Base-by-base conservation (phyloP, 2,888 invertebrate genomes). In the Eurois occulta region DNA sequence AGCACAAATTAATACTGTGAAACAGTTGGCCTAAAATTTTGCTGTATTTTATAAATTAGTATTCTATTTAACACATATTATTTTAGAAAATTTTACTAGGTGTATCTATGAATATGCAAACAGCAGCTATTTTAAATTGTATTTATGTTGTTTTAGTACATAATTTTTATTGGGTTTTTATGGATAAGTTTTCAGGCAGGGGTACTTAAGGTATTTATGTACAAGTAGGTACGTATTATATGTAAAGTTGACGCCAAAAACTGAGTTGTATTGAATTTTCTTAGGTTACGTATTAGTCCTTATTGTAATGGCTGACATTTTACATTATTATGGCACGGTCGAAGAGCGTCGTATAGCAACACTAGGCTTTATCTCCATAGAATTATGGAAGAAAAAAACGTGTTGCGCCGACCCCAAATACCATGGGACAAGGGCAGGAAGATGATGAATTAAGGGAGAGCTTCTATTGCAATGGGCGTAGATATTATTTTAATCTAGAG, bases 1-100 rank as follows among this genome's bases (percentile, higher is more conserved):
- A 48, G 75, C 81, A 48, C 75, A 85, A 75, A 62, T 35, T 18
- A 7, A n/a, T 38, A 72, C 81, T 83, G 85, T 83, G 35, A 72
- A 81, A 83, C 81, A 85, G 83, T 85, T 70, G 11, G 35, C 41
- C 58, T 76, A 46, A 46, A 81, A 52, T 52, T 43, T 43, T 43
- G 11, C 8, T 55, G 38, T 64, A 38, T 79, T 75, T 67, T 73
- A 28, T 28, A 46, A 52, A 81, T 65, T 48, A 21, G 24, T 65
- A 43, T 81, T 66, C 2, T 58, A 24, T 35, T 41, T 38, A 74
- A 5, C 8, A 75, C 1, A 55, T 46, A 75, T 79, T 52, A 62
- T 46, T 52, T 64, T 28, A 32, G 24, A 46, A 64, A 62, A 28
- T 10, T 68, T 68, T 48, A 68, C 5, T 68, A 74, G 18, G 16